Conservation (phyloP, 2,888 invertebrate genomes). For the Drosophila koepferae region DNA sequence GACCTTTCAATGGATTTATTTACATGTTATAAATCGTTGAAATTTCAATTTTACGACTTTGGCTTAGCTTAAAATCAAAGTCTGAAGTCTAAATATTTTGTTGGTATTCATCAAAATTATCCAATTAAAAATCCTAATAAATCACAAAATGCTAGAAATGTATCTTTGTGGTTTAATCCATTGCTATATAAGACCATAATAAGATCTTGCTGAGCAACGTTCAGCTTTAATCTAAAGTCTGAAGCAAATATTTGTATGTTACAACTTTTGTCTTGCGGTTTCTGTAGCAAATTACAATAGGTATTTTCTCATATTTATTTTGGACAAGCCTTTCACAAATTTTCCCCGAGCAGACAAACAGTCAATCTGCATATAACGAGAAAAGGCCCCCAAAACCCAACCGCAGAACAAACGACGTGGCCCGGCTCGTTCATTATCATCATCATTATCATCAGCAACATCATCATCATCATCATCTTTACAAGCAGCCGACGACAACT, state of each 20-base stretch:
- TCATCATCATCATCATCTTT: slow-evolving; percentile 21
- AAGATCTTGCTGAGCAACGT: slow-evolving; percentile 21
- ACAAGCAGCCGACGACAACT: slow-evolving; percentile 38
- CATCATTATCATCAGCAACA: slow-evolving; percentile 40
- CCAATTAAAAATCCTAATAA: not conserved
- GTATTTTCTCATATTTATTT: slow-evolving; percentile 70
- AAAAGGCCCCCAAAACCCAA: slow-evolving; percentile 51
- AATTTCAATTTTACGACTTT: not conserved
- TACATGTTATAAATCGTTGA: not conserved
- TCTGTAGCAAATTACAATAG: slow-evolving; percentile 64
- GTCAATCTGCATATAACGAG: slow-evolving; percentile 53
- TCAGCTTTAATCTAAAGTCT: slow-evolving; percentile 25
- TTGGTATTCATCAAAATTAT: not conserved
- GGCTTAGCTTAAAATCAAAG: not conserved
- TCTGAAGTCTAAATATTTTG: not conserved
- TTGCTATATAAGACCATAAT: not conserved
- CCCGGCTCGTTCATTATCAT: slow-evolving; percentile 39
- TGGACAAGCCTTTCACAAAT: slow-evolving; percentile 74
- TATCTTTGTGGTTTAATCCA: not conserved
- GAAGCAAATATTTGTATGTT: slow-evolving; percentile 19
- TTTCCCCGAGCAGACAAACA: slow-evolving; percentile 39
- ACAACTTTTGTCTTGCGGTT: slow-evolving; percentile 53
- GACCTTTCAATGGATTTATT: not conserved
- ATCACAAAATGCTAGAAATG: not conserved
- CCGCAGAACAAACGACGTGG: slow-evolving; percentile 60